Evolutionary conservation across 64 coral and sea anemone genomes (phyloP).

Genomic region (Catalaphyllia jardinei): DNA sequence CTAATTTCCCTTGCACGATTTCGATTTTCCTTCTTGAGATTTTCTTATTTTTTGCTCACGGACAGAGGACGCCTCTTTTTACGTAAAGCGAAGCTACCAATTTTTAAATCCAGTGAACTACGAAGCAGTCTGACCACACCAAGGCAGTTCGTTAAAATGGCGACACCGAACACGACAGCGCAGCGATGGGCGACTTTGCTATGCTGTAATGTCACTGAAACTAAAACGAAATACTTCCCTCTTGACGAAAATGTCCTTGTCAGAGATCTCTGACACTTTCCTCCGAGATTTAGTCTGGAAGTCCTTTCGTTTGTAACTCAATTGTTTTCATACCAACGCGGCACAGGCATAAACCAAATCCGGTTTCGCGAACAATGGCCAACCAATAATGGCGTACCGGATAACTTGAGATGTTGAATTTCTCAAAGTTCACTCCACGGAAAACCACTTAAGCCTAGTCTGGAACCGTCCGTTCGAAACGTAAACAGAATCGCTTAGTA

Average conservation of each 20-base stretch:
- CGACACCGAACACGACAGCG: slow-evolving; percentile 82
- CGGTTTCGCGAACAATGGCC: slow-evolving; percentile 34
- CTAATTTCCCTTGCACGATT: neutral
- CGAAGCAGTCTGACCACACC: slow-evolving; percentile 70
- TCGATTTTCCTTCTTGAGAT: neutral
- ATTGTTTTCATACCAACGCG: slow-evolving; percentile 38
- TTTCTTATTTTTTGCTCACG: neutral
- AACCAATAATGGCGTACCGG: slow-evolving; percentile 21
- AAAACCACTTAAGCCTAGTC: slow-evolving; percentile 25
- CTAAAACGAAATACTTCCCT: slow-evolving; percentile 2
- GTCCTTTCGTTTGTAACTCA: neutral
- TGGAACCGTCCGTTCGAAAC: neutral
- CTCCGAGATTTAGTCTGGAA: neutral
- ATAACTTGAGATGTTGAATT: slow-evolving; percentile 30
- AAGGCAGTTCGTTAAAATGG: slow-evolving; percentile 89
- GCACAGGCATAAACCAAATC: slow-evolving; percentile 23
- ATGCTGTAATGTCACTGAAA: slow-evolving; percentile 31
- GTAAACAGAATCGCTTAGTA: slow-evolving; percentile 56
- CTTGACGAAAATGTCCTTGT: slow-evolving; percentile 2
- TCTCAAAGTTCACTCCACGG: slow-evolving; percentile 41
- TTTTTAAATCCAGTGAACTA: slow-evolving; percentile 1
- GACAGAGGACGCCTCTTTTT: neutral
- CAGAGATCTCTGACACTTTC: neutral
- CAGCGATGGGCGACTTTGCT: slow-evolving; percentile 50
- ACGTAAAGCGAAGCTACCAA: neutral